phyloP scores from a whole-genome alignment of 1,140 invertebrate genomes.

The Xylocopa sonorina region DNA sequence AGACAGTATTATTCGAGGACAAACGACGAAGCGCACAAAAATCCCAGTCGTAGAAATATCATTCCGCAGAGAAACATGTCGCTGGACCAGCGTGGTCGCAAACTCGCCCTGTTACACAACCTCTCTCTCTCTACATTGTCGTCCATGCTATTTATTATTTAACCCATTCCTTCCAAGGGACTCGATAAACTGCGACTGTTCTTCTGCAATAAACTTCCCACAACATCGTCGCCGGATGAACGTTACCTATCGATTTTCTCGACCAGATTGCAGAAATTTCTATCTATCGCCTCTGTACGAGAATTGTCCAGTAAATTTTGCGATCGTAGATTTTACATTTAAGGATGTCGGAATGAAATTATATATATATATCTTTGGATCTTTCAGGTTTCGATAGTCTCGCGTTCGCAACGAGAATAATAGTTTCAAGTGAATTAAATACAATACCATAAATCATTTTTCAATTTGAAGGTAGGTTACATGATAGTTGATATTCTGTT shows the following conservation, averaged over 20 bases:
- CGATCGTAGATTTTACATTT: neutral
- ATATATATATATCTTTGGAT: too few species aligned
- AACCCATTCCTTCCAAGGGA: neutral
- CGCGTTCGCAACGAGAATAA: too few species aligned
- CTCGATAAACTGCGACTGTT: slow-evolving; percentile 1
- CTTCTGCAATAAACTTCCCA: neutral
- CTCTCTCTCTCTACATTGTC: neutral
- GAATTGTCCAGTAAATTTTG: neutral
- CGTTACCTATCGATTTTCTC: neutral
- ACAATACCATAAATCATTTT: too few species aligned
- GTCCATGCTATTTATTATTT: slow-evolving; percentile 22
- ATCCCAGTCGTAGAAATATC: neutral
- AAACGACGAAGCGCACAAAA: neutral
- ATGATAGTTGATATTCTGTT: too few species aligned
- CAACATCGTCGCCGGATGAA: neutral
- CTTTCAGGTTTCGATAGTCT: too few species aligned
- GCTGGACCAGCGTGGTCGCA: neutral
- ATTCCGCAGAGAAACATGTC: slow-evolving; percentile 1
- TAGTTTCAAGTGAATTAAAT: too few species aligned
- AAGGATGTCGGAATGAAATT: too few species aligned
- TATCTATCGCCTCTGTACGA: too few species aligned
- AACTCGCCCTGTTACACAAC: slow-evolving; percentile 6
- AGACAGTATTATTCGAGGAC: neutral
- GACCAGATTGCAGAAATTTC: too few species aligned
- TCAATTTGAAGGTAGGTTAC: too few species aligned